Conservation (phyloP, 2,888 invertebrate species). For the Patella pellucida region DNA sequence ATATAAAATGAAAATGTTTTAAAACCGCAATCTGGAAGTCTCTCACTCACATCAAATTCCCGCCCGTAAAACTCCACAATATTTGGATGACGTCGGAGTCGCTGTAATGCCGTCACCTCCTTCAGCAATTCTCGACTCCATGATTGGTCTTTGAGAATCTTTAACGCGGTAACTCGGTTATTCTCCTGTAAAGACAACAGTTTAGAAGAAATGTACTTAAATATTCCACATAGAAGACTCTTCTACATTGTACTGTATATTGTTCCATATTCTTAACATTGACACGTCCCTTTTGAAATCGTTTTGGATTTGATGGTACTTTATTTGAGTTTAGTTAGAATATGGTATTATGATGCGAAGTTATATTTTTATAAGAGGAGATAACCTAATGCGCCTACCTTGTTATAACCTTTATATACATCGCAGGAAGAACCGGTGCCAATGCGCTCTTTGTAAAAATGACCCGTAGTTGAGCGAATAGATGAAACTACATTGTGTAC, state of each 20-base stretch:
- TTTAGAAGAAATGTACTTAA: too few relatives aligned
- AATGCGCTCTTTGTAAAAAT: neutral
- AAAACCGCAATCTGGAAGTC: too few relatives aligned
- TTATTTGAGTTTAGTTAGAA: too few relatives aligned
- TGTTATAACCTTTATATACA: neutral
- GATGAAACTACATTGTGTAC: too few relatives aligned
- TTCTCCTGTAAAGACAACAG: neutral
- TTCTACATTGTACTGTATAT: too few relatives aligned
- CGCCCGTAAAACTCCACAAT: neutral
- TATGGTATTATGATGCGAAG: too few relatives aligned
- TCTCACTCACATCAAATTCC: neutral
- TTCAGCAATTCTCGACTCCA: conserved; percentile 1
- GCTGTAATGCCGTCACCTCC: neutral
- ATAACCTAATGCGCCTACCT: neutral
- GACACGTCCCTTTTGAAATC: too few relatives aligned
- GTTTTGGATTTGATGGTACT: too few relatives aligned
- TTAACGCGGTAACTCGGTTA: neutral
- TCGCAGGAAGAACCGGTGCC: neutral
- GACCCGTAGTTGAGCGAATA: neutral
- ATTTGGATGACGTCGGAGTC: neutral
- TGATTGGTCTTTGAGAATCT: neutral
- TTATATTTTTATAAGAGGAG: too few relatives aligned
- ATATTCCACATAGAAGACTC: too few relatives aligned
- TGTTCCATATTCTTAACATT: too few relatives aligned
- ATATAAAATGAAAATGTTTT: too few relatives aligned